phyloP scores from a whole-genome alignment of 2,113 vertebrate species.

The Zosterops pallidus region DNA sequence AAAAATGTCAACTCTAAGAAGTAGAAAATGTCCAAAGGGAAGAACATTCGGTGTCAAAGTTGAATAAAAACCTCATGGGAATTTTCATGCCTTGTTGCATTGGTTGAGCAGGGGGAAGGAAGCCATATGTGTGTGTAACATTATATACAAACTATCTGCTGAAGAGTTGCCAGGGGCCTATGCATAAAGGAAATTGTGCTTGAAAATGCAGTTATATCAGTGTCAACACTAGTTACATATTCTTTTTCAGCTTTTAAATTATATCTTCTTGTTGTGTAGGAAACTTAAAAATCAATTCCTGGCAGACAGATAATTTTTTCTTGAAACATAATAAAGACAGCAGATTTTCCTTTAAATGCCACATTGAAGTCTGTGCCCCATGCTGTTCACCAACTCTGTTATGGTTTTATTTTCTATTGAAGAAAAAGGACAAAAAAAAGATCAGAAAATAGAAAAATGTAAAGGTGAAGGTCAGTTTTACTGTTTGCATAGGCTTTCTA shows the following conservation, averaged over 20 bases:
- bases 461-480: conserved; percentile 68
- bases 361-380: conserved; percentile 7
- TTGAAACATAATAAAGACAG: conserved; percentile 28
- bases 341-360: conserved; percentile 47
- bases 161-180: not conserved
- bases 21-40: not conserved
- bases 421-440: conserved; percentile 55
- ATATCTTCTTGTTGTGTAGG: not conserved
- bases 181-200: not conserved
- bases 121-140: fast-evolving
- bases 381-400: conserved; percentile 57
- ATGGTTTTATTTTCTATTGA: conserved; percentile 63
- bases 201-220: not conserved
- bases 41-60: not conserved
- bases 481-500: conserved; percentile 22
- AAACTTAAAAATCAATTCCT: conserved; percentile 11
- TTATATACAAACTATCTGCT: not conserved
- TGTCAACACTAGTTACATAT: not conserved
- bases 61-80: not conserved
- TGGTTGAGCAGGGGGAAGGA: not conserved
- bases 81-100: not conserved
- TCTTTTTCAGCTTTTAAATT: conserved; percentile 15
- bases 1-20: not conserved
- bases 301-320: conserved; percentile 32
- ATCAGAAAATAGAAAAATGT: conserved; percentile 59